phyloP scores from a whole-genome alignment of 2,797 vertebrate genomes.

The Sylvilagus floridanus region DNA sequence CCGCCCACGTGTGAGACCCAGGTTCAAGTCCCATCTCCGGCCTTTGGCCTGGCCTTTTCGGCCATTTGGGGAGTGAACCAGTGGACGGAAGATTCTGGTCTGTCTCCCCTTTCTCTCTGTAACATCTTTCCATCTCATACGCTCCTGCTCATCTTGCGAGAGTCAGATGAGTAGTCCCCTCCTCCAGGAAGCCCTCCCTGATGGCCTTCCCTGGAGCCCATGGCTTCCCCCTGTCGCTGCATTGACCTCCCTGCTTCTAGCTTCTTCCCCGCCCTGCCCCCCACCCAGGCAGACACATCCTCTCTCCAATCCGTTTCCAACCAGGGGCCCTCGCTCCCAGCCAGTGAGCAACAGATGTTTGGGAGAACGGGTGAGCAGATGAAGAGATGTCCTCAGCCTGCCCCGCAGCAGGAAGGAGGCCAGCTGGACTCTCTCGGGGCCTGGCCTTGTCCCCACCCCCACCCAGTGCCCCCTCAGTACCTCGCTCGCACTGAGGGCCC shows the following conservation, averaged over 20 bases:
- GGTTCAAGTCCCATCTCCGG: no score
- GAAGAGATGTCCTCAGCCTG: background rate
- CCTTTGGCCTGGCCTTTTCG: no score
- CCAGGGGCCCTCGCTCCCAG: background rate
- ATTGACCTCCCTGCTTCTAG: background rate
- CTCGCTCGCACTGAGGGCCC: slow-evolving; percentile 69
- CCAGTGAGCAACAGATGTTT: background rate
- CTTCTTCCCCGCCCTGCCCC: background rate
- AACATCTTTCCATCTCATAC: background rate
- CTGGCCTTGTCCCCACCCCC: background rate
- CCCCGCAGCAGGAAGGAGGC: background rate
- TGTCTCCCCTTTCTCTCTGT: no score
- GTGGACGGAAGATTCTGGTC: no score
- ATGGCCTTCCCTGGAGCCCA: background rate
- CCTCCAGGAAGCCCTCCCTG: slow-evolving; percentile 12
- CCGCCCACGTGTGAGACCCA: no score
- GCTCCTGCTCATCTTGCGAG: background rate
- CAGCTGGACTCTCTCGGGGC: background rate
- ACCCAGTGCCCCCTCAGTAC: background rate
- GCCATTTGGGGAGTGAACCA: no score
- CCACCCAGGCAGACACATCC: background rate
- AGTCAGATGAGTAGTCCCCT: background rate
- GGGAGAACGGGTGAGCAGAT: background rate
- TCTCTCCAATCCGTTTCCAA: background rate
- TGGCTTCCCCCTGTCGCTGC: background rate